phyloP scores from a whole-genome alignment of 2,888 invertebrate species.

The Idaea straminata region DNA sequence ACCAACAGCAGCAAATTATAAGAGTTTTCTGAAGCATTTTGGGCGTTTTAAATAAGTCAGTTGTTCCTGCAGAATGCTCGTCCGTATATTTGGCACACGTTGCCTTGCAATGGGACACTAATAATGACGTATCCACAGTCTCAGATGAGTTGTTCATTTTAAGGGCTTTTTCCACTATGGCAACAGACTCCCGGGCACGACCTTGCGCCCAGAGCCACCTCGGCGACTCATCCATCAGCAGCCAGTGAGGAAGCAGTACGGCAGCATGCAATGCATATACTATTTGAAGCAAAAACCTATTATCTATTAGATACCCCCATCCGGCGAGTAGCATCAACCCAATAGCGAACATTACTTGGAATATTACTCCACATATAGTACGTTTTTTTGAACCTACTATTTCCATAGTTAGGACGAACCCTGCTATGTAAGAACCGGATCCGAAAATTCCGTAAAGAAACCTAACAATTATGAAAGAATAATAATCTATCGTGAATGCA shows the following conservation, averaged over 20 bases:
- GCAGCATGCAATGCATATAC: constrained; percentile 88
- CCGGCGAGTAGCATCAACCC: constrained; percentile 91
- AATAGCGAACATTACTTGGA: constrained; percentile 88
- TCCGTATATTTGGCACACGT: constrained; percentile 69
- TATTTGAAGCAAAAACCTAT: constrained; percentile 87
- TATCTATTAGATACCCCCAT: constrained; percentile 87
- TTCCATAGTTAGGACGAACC: constrained; percentile 89
- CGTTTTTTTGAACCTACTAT: constrained; percentile 89
- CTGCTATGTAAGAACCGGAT: constrained; percentile 86
- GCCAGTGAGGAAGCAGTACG: constrained; percentile 88
- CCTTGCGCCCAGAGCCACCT: constrained; percentile 94
- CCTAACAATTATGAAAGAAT: constrained; percentile 83
- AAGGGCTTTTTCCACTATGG: constrained; percentile 86
- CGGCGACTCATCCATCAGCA: constrained; percentile 93
- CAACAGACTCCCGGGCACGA: constrained; percentile 85
- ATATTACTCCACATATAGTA: constrained; percentile 89
- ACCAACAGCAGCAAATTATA: constrained; percentile 91
- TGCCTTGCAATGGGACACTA: constrained; percentile 82
- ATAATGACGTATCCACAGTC: constrained; percentile 82
- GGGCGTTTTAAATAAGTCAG: constrained; percentile 88
- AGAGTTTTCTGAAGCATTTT: constrained; percentile 88
- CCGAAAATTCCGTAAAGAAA: constrained; percentile 91
- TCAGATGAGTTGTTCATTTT: constrained; percentile 84
- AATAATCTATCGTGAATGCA: constrained; percentile 87
- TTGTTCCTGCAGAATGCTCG: constrained; percentile 80